Evolutionary conservation across 2,797 vertebrate genomes (phyloP).

Genomic region (Cryptoblepharus egeriae): DNA sequence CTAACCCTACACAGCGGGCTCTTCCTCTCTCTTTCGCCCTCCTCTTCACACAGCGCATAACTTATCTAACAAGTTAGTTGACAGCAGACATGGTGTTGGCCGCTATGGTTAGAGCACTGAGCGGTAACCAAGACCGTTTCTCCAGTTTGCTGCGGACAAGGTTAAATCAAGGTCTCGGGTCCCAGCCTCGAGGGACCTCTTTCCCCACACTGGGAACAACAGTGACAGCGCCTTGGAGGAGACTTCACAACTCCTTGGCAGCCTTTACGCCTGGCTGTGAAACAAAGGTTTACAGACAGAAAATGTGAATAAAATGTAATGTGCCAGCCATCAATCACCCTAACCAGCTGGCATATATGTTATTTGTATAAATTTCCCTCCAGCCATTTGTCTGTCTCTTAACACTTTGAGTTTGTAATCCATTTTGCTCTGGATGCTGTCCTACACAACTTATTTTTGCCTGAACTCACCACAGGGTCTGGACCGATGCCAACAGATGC

Average conservation of each 20-base stretch:
- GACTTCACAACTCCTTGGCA: background rate
- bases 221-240: background rate
- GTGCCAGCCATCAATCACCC: constrained; percentile 17
- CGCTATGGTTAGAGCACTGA: background rate
- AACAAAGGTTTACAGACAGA: constrained; percentile 17
- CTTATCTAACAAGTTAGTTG: no score
- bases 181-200: background rate
- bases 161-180: background rate
- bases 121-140: background rate
- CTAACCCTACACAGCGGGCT: no score
- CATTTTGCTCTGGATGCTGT: background rate
- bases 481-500: background rate
- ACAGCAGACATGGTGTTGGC: no score
- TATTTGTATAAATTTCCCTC: constrained; percentile 14
- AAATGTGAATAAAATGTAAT: constrained; percentile 22
- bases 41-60: no score
- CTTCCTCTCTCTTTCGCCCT: no score
- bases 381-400: constrained; percentile 54
- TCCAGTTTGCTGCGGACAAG: background rate
- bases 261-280: background rate
- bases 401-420: constrained; percentile 3
- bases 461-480: background rate
- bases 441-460: background rate
- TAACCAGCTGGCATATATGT: constrained; percentile 16
- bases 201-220: background rate